These are phyloP conservation scores for Ypsolopha scabrella DNA, from an alignment of 2,888 invertebrate species.

Conservation along the genomic window DNA sequence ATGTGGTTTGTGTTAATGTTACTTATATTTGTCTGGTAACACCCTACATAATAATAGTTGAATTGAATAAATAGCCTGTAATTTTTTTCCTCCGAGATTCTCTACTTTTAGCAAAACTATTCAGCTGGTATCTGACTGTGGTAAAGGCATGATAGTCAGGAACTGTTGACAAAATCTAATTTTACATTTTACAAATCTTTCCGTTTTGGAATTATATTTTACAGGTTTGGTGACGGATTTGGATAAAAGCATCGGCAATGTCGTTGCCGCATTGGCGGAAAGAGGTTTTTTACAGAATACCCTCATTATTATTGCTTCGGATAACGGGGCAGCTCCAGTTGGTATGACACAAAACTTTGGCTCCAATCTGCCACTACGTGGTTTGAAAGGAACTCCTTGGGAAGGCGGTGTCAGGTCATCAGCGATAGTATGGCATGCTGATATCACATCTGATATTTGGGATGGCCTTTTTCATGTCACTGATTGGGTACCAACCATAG, in stretches of 20 bases:
- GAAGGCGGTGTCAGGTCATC: constrained; percentile 83
- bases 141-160: too few species aligned
- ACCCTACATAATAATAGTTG: too few species aligned
- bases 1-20: too few species aligned
- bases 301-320: constrained; percentile 84
- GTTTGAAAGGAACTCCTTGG: constrained; percentile 82
- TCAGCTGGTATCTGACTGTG: too few species aligned
- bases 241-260: constrained; percentile 81
- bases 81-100: too few species aligned
- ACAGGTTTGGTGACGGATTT: constrained; percentile 74
- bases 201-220: too few species aligned
- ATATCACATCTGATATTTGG: constrained; percentile 64
- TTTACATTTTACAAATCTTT: too few species aligned
- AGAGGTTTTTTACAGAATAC: constrained; percentile 79
- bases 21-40: too few species aligned
- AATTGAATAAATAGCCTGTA: too few species aligned
- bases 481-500: constrained; percentile 83
- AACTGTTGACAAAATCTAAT: too few species aligned
- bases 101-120: too few species aligned
- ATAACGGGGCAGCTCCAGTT: constrained; percentile 82
- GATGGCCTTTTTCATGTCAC: constrained; percentile 75
- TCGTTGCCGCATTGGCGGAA: constrained; percentile 75
- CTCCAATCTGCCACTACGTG: constrained; percentile 79
- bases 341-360: constrained; percentile 76
- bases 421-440: constrained; percentile 72